Evolutionary conservation across 2,888 invertebrate genomes (phyloP).

Genomic region (Andricus quercusramuli): DNA sequence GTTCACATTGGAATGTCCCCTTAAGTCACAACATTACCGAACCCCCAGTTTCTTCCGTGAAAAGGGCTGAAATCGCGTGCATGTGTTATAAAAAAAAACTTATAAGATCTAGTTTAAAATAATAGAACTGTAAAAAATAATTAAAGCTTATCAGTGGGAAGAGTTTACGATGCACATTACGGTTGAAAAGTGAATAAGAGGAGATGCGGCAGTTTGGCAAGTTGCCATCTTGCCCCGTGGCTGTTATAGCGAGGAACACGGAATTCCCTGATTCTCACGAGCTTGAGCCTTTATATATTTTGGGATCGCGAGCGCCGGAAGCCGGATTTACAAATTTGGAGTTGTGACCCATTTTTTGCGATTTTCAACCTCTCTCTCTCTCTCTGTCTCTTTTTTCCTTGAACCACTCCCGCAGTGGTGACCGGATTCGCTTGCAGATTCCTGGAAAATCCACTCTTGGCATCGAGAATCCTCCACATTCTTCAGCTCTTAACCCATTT

Average conservation of each 20-base stretch:
- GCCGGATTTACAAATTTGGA: conserved; percentile 61
- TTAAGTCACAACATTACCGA: too few species aligned
- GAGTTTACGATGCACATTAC: not conserved
- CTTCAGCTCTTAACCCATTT: conserved; percentile 28
- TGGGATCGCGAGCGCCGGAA: conserved; percentile 52
- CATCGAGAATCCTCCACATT: conserved; percentile 34
- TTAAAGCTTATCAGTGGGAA: not conserved
- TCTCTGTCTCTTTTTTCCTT: conserved; percentile 30
- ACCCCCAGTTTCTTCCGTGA: too few species aligned
- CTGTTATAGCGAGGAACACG: conserved; percentile 4
- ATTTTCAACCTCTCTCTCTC: conserved; percentile 45
- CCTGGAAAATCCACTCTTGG: conserved; percentile 31
- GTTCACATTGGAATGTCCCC: too few species aligned
- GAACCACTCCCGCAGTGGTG: conserved; percentile 42
- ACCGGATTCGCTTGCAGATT: conserved; percentile 31
- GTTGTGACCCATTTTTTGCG: conserved; percentile 56
- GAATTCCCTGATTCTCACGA: conserved; percentile 40
- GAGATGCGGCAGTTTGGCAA: conserved; percentile 36
- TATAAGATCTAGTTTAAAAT: too few species aligned
- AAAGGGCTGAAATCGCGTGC: too few species aligned
- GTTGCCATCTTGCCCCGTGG: conserved; percentile 27
- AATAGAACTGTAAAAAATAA: not conserved
- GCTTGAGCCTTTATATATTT: conserved; percentile 39
- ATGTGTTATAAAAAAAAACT: too few species aligned
- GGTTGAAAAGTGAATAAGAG: not conserved